Percentiles rank a stretch among this genome's conserved stretches.
These are phyloP conservation scores for Columbina picui DNA, from an alignment of 2,113 vertebrate genomes.

Conservation along the genomic window DNA sequence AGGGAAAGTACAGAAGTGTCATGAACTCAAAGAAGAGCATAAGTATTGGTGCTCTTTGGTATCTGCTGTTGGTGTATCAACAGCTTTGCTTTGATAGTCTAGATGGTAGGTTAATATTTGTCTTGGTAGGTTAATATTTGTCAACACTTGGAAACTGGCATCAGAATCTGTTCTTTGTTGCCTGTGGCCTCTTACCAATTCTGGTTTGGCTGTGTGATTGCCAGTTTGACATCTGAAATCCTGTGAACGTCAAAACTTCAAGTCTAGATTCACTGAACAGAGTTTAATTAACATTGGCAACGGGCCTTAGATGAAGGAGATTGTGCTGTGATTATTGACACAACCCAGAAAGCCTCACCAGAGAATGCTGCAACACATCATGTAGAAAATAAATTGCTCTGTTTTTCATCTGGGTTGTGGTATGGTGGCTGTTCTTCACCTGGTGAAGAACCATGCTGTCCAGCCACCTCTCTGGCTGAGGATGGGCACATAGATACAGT, in stretches of 20 bases:
- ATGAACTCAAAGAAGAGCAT: background rate
- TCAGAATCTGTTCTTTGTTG: conserved; percentile 38
- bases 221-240: background rate
- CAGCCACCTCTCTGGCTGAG: background rate
- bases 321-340: background rate
- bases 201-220: conserved; percentile 7
- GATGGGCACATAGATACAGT: background rate
- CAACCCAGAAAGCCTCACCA: background rate
- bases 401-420: background rate
- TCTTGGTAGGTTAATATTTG: conserved; percentile 34
- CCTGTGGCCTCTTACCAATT: conserved; percentile 6
- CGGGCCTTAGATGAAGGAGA: background rate
- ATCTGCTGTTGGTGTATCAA: background rate
- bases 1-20: conserved; percentile 17
- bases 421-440: background rate
- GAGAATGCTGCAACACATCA: background rate
- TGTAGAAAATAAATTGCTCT: background rate
- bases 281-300: background rate
- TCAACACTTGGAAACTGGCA: background rate
- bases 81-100: conserved; percentile 31
- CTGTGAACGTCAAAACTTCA: background rate
- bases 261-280: background rate
- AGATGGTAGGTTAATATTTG: conserved; percentile 37
- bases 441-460: background rate
- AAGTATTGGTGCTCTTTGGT: background rate